Evolutionary conservation across 2,888 invertebrate species (phyloP).

Genomic region (Pseudoips prasinana): DNA sequence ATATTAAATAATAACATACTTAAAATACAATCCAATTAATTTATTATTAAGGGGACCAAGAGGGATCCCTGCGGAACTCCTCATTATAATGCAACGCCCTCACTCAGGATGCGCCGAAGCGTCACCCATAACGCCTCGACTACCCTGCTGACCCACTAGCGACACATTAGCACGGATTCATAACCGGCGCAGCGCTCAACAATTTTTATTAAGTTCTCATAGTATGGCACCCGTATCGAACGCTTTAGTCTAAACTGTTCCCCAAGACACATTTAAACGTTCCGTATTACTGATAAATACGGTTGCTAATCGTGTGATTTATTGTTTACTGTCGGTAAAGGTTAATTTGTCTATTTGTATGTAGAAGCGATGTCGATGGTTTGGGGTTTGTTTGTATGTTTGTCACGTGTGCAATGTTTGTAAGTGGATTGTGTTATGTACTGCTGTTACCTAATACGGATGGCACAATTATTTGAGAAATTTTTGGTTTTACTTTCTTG

Average conservation of each 20-base stretch:
- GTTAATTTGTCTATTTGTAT: slow-evolving; percentile 46
- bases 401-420: slow-evolving; percentile 36
- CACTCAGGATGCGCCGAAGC: slow-evolving; percentile 47
- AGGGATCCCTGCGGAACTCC: slow-evolving; percentile 31
- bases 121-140: slow-evolving; percentile 45
- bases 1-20: no score
- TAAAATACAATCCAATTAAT: no score
- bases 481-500: slow-evolving; percentile 21
- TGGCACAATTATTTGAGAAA: slow-evolving; percentile 12
- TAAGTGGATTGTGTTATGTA: slow-evolving; percentile 41
- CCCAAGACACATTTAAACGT: slow-evolving; percentile 1
- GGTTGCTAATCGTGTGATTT: slow-evolving; percentile 17
- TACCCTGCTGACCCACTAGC: slow-evolving; percentile 63
- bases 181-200: slow-evolving; percentile 47
- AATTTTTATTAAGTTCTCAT: slow-evolving; percentile 41
- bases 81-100: slow-evolving; percentile 53
- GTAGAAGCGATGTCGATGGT: slow-evolving; percentile 32
- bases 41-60: slow-evolving; percentile 20
- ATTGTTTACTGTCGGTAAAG: slow-evolving; percentile 24
- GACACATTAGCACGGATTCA: slow-evolving; percentile 59
- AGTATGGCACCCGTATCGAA: slow-evolving; percentile 28
- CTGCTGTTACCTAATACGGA: slow-evolving; percentile 52
- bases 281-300: slow-evolving; percentile 17
- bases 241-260: slow-evolving; percentile 22
- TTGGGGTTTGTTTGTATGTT: slow-evolving; percentile 36